Evolutionary conservation across 1,140 invertebrate species (phyloP).

Genomic region (Andricus grossulariae): DNA sequence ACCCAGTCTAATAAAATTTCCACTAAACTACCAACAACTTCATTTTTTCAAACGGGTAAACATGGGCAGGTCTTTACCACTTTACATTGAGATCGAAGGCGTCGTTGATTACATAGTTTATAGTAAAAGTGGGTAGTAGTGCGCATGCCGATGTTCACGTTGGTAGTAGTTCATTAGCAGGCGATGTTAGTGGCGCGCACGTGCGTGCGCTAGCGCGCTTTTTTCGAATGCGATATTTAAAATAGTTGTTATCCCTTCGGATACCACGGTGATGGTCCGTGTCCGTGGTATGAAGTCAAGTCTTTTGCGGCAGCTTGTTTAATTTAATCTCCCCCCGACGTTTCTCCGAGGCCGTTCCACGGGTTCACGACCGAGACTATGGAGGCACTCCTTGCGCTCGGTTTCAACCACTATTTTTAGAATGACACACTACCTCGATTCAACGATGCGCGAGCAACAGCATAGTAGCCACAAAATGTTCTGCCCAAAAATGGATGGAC

Average conservation of each 20-base stretch:
- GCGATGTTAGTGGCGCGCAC: conserved; percentile 11
- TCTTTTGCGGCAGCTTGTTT: conserved; percentile 53
- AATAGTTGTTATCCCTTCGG: conserved; percentile 40
- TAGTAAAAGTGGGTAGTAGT: background rate
- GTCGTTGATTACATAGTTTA: background rate
- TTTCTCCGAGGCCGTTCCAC: conserved; percentile 53
- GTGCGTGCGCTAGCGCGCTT: conserved; percentile 36
- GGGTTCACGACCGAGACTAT: conserved; percentile 68
- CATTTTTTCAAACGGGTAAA: no score
- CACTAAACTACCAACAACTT: no score
- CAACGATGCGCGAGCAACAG: conserved; percentile 60
- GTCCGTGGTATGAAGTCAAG: conserved; percentile 39
- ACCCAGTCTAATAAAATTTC: no score
- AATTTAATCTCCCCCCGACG: conserved; percentile 55
- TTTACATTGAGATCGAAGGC: background rate
- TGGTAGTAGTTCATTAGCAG: background rate
- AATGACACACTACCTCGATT: conserved; percentile 73
- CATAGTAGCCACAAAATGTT: conserved; percentile 55
- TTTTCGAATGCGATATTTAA: conserved; percentile 46
- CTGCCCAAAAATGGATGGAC: conserved; percentile 58
- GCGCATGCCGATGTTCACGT: conserved; percentile 37
- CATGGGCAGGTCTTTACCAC: background rate
- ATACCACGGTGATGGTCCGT: conserved; percentile 36
- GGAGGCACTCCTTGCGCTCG: conserved; percentile 49
- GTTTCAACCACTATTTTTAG: conserved; percentile 72